These are phyloP conservation scores for Sminthurinus aureus DNA, from an alignment of 2,888 invertebrate genomes.

Conservation along the genomic window DNA sequence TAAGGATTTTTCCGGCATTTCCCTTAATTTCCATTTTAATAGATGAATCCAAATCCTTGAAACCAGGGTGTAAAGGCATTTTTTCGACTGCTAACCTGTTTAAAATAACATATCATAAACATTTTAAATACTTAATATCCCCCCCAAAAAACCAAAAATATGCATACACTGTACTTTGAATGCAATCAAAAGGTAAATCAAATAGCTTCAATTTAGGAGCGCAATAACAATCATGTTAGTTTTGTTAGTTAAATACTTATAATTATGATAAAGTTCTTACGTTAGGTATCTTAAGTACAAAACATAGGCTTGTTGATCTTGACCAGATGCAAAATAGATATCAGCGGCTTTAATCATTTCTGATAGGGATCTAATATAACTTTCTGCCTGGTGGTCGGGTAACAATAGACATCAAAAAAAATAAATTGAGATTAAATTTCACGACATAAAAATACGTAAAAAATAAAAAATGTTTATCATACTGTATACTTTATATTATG, in stretches of 20 bases:
- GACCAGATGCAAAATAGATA: conserved; percentile 84
- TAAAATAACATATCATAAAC: conserved; percentile 15
- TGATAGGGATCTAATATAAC: neutral
- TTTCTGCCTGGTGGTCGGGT: neutral
- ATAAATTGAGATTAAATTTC: neutral
- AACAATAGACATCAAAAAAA: neutral
- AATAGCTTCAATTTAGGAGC: too few species aligned
- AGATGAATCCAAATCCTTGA: conserved; percentile 72
- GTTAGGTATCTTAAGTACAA: conserved; percentile 93
- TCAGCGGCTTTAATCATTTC: conserved; percentile 77
- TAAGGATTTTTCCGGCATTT: conserved; percentile 81
- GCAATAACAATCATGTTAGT: too few species aligned
- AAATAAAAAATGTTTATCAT: neutral
- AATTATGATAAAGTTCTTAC: conserved; percentile 63
- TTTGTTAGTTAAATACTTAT: too few species aligned
- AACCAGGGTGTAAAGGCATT: conserved; percentile 87
- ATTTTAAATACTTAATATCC: neutral
- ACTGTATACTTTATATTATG: too few species aligned
- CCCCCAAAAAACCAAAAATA: neutral
- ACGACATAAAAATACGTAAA: neutral
- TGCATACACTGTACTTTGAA: neutral
- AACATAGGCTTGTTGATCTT: conserved; percentile 86
- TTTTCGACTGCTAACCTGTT: conserved; percentile 84
- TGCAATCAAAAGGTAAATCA: too few species aligned
- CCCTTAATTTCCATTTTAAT: conserved; percentile 76